A percentile compares a stretch with the other conserved stretches of the same genome.
Evolutionary conservation across 37 sponge, comb jelly and placozoan species (phyloP).

Genomic region (Mnemiopsis leidyi): DNA sequence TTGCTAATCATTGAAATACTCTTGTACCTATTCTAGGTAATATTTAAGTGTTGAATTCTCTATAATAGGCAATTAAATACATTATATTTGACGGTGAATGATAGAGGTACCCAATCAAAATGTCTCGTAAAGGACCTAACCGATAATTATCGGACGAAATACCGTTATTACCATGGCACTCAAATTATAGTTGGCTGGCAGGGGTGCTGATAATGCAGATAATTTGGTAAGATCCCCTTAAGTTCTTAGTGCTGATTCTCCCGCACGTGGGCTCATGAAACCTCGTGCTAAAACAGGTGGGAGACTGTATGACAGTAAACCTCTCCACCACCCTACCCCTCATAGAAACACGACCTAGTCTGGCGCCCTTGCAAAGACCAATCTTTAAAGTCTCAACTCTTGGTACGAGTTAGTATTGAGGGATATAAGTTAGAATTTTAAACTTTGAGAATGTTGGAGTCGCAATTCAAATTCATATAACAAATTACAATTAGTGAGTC

Average conservation of each 20-base stretch:
- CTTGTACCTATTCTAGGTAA: neutral
- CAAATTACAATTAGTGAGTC: too few species aligned
- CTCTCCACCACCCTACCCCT: neutral
- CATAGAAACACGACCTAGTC: too few species aligned
- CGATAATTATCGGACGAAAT: neutral
- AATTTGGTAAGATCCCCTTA: neutral
- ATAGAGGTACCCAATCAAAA: neutral
- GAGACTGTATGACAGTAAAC: neutral
- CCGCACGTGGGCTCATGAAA: neutral
- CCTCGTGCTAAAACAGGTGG: neutral
- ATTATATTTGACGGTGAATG: slow-evolving; percentile 17
- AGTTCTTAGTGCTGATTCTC: neutral
- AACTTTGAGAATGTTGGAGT: too few species aligned
- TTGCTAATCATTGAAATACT: neutral
- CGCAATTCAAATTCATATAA: too few species aligned
- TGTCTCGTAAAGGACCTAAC: neutral
- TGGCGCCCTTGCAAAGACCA: too few species aligned
- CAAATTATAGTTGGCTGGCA: neutral
- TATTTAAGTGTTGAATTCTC: neutral
- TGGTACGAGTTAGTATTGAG: too few species aligned
- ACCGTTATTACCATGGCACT: neutral
- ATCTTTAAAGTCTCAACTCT: too few species aligned
- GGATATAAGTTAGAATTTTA: too few species aligned
- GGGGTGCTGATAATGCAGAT: neutral
- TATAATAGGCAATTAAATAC: slow-evolving; percentile 42